phyloP scores from a whole-genome alignment of 2,113 vertebrate species.

The Hassar affinis region DNA sequence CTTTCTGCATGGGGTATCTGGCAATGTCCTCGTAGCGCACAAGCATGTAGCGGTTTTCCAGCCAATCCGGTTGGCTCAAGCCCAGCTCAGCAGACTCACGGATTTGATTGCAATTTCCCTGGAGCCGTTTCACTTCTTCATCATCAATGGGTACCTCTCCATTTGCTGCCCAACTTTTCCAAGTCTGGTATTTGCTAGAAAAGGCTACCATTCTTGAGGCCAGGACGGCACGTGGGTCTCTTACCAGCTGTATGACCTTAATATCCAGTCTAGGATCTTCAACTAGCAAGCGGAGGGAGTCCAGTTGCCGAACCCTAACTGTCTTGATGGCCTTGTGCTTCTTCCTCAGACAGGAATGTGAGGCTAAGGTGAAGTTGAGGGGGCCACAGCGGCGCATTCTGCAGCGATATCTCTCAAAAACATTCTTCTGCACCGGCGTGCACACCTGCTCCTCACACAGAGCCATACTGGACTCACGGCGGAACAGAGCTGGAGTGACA shows the following conservation, averaged over 20 bases:
- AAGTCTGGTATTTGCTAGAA: constrained; percentile 83
- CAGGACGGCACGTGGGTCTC: constrained; percentile 89
- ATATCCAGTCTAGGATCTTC: constrained; percentile 87
- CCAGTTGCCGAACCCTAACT: constrained; percentile 85
- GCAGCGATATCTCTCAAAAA: constrained; percentile 89
- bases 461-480: constrained; percentile 86
- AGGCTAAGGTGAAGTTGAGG: constrained; percentile 87
- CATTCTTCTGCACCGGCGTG: constrained; percentile 78
- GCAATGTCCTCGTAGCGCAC: constrained; percentile 96
- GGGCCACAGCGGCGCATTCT: constrained; percentile 86
- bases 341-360: constrained; percentile 82
- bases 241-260: constrained; percentile 89
- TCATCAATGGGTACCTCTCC: constrained; percentile 78
- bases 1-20: constrained; percentile 83
- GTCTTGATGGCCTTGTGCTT: constrained; percentile 87
- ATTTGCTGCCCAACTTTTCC: constrained; percentile 85
- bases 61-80: constrained; percentile 82
- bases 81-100: constrained; percentile 85
- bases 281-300: constrained; percentile 82
- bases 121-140: constrained; percentile 84
- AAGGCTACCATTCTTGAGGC: constrained; percentile 95
- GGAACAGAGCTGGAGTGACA: constrained; percentile 83
- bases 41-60: constrained; percentile 87
- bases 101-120: constrained; percentile 88
- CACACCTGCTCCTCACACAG: constrained; percentile 90